Conservation (phyloP, 30 jellyfish, hydroid and myxozoan species). For the Catostylus mosaicus region DNA sequence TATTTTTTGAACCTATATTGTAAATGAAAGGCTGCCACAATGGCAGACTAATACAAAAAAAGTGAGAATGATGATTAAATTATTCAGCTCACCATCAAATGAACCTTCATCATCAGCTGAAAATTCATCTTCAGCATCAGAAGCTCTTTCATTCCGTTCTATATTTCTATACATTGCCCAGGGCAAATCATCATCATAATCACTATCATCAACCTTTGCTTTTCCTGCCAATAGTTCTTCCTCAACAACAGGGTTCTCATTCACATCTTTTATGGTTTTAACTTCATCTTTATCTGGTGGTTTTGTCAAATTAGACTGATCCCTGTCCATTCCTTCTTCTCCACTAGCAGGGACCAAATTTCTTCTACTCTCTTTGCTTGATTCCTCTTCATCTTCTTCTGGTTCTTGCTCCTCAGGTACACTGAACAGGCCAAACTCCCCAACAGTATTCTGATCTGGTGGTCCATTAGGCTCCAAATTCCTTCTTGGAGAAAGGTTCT, state of each 20-base stretch:
- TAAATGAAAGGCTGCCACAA: too few relatives aligned
- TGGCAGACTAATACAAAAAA: too few relatives aligned
- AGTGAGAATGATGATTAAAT: neutral
- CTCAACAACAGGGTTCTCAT: constrained; percentile 28
- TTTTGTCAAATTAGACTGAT: neutral
- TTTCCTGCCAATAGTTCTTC: constrained; percentile 28
- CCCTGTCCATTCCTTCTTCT: neutral
- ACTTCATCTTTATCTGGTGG: neutral
- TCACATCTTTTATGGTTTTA: neutral
- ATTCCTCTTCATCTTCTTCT: constrained; percentile 1
- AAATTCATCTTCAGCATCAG: constrained; percentile 59
- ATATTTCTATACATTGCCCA: constrained; percentile 93
- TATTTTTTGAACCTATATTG: too few relatives aligned
- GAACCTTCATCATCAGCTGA: constrained; percentile 71
- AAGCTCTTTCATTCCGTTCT: constrained; percentile 34
- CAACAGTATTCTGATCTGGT: constrained; percentile 1
- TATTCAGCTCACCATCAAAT: neutral
- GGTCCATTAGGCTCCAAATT: constrained; percentile 4
- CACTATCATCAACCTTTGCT: neutral
- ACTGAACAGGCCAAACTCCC: neutral
- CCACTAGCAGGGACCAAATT: constrained; percentile 32
- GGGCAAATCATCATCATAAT: constrained; percentile 80
- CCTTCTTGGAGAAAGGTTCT: neutral
- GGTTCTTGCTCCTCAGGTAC: neutral
- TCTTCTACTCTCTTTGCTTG: neutral